Evolutionary conservation across 2,113 vertebrate genomes (phyloP).

Genomic region (Osmerus mordax): DNA sequence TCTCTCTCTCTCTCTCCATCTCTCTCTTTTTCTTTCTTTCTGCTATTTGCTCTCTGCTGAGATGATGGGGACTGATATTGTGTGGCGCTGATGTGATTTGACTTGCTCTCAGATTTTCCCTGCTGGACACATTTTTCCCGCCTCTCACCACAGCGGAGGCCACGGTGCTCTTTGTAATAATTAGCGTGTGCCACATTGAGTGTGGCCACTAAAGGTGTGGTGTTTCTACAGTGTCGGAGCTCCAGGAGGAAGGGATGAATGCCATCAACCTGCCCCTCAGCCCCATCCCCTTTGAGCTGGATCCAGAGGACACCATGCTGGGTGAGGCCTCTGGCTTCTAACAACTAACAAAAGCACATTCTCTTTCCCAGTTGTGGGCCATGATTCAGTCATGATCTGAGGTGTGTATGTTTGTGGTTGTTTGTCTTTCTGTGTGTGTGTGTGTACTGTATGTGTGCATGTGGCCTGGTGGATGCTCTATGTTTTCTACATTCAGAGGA

Average conservation of each 20-base stretch:
- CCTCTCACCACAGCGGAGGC: neutral
- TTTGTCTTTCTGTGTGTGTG: constrained; percentile 6
- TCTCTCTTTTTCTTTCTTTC: no score
- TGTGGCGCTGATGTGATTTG: neutral
- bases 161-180: neutral
- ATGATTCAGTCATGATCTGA: neutral
- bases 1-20: no score
- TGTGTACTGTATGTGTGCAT: neutral
- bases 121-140: neutral
- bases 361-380: neutral
- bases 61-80: constrained; percentile 5
- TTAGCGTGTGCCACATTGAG: constrained; percentile 5
- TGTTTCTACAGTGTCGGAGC: constrained; percentile 78
- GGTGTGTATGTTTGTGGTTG: neutral
- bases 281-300: constrained; percentile 84
- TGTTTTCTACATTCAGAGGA: constrained; percentile 70
- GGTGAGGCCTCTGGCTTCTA: constrained; percentile 65
- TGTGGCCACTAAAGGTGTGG: neutral
- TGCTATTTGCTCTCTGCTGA: constrained; percentile 9
- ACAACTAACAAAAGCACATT: neutral
- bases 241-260: constrained; percentile 90
- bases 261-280: constrained; percentile 88
- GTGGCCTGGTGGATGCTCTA: neutral
- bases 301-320: constrained; percentile 88
- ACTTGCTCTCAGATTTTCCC: neutral